Evolutionary conservation across 2,888 invertebrate species (phyloP), one percentile per base, ranked within the genome.

Genomic region (Caenorhabditis doughertyi): DNA sequence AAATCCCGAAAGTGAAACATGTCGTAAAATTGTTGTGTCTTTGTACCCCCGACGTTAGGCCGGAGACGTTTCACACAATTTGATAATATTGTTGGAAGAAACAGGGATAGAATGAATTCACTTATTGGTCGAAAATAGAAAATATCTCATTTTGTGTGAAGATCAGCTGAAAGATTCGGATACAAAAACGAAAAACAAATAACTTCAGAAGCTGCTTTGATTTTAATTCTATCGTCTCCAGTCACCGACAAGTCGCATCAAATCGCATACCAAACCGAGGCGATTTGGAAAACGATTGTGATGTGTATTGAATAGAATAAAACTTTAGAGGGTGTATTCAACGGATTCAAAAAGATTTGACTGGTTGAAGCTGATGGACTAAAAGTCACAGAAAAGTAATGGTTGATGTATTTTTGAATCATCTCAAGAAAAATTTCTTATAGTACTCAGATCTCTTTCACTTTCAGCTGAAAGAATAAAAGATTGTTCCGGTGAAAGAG

Each of bases 1-100:
- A 76, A 60, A 76, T 76, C 76, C 68, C 76, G 76, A 76, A 67
- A 76, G 76, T 76, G 76, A 76, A 76, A 76, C 76, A 76, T 76
- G 76, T 76, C 76, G 67, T 76, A 76, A 76, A 73, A 71, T 32
- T 32, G 64, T 65, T 53, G 64, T 65, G 55, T 51, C 44, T 55
- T 5, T 44, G 47, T 18, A 23, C 21, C 47, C 7, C 58, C 47
- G 60, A 44, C 42, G 62, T 27, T 55, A n/a, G 32, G 23, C 27
- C 51, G 53, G 35, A 44, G 55, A 55, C 51, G 25, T 53, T 60
- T 60, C 51, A 23, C 60, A 62, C 72, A 53, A 62, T 32, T 53
- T 72, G 71, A 71, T 72, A 72, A 55, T 73, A 55, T 62, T 42
- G 56, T n/a, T 55, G 16, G 39, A 32, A 18, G 21, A 44, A 42